A percentile compares a stretch with the other conserved stretches of the same genome.
phyloP scores from a whole-genome alignment of 1,140 invertebrate species.

The Diuraphis noxia region DNA sequence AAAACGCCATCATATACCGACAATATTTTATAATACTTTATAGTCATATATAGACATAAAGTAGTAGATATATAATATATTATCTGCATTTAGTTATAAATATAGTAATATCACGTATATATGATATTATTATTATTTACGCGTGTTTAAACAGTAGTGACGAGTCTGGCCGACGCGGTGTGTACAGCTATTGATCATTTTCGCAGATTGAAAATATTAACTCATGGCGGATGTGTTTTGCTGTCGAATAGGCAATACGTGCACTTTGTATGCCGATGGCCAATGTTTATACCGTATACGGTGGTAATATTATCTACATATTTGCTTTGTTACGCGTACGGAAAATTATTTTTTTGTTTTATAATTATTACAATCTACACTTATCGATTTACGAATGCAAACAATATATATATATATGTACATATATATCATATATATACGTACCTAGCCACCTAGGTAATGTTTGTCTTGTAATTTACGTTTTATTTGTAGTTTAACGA shows the following conservation, averaged over 20 bases:
- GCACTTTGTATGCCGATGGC: not conserved
- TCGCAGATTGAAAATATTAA: not conserved
- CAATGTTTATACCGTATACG: not conserved
- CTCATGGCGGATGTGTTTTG: not conserved
- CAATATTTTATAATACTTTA: too few species aligned
- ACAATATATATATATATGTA: too few species aligned
- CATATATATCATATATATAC: too few species aligned
- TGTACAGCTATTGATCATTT: not conserved
- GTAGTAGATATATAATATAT: not conserved
- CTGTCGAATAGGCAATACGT: not conserved
- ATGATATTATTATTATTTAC: not conserved
- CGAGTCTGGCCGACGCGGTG: not conserved
- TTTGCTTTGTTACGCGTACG: not conserved
- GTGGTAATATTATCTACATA: constrained; percentile 1
- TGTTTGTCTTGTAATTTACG: not conserved
- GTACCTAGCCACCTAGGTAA: not conserved
- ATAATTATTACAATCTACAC: not conserved
- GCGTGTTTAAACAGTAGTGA: not conserved
- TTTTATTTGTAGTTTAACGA: not conserved
- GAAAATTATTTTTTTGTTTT: not conserved
- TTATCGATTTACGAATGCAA: not conserved
- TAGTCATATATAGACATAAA: not conserved
- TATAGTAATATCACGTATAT: too few species aligned
- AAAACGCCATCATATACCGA: not conserved
- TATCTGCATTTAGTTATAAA: not conserved